A percentile compares a stretch with the other conserved stretches of the same genome.
Conservation (phyloP, 2,888 invertebrate genomes). For the Tetropium fuscum region DNA sequence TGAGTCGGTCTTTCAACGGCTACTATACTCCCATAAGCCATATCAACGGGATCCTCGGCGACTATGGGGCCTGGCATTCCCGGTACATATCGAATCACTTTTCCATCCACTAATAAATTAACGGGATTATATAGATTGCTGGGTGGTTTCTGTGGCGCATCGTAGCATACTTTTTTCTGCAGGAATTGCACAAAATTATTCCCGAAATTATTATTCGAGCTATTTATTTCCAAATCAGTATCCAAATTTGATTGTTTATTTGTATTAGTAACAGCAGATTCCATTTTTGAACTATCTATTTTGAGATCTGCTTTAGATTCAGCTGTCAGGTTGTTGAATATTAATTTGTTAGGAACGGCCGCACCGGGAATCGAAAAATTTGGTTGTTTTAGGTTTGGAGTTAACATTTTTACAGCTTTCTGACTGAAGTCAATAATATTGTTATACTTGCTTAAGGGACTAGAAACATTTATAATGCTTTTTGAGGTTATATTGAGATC, state of each 20-base stretch:
- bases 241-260: too few species aligned
- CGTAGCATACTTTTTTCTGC: conserved; percentile 1
- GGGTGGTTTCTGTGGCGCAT: conserved; percentile 34
- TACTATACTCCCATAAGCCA: conserved; percentile 46
- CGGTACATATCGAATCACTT: conserved; percentile 86
- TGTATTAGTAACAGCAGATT: conserved; percentile 8
- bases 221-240: neutral
- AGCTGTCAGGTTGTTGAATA: conserved; percentile 24
- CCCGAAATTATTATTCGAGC: conserved; percentile 1
- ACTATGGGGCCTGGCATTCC: conserved; percentile 88
- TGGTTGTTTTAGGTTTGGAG: conserved; percentile 64
- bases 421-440: conserved; percentile 65
- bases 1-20: conserved; percentile 36
- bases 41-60: conserved; percentile 50
- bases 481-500: neutral
- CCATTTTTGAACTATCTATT: conserved; percentile 21
- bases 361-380: conserved; percentile 54
- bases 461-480: conserved; percentile 31
- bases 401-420: conserved; percentile 63
- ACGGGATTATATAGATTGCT: conserved; percentile 67
- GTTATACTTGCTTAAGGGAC: conserved; percentile 52
- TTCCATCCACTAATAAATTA: conserved; percentile 72
- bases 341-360: conserved; percentile 51
- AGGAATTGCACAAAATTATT: conserved; percentile 22
- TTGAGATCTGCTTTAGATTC: conserved; percentile 17